A percentile compares a stretch with the other conserved stretches of the same genome.
Conservation (phyloP, 2,888 invertebrate genomes). For the Trichopria drosophilae region DNA sequence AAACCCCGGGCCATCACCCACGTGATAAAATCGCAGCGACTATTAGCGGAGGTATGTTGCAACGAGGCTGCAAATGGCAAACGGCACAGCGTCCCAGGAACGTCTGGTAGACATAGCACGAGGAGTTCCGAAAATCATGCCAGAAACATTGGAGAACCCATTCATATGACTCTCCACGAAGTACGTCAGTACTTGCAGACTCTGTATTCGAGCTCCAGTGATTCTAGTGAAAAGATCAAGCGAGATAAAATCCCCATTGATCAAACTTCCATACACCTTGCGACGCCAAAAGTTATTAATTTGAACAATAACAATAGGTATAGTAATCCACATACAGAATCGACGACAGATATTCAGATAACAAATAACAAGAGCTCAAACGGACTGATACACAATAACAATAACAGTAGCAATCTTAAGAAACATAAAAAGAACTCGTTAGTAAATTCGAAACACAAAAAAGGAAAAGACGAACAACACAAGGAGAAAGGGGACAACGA, state of each 20-base stretch:
- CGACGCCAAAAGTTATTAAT: slow-evolving; percentile 55
- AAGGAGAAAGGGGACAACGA: slow-evolving; percentile 56
- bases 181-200: slow-evolving; percentile 82
- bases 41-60: slow-evolving; percentile 53
- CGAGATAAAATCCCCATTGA: slow-evolving; percentile 47
- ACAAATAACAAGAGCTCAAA: slow-evolving; percentile 59
- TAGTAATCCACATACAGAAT: slow-evolving; percentile 57
- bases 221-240: slow-evolving; percentile 64
- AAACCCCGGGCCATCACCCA: slow-evolving; percentile 54
- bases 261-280: slow-evolving; percentile 47
- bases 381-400: slow-evolving; percentile 59
- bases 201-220: slow-evolving; percentile 76
- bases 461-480: slow-evolving; percentile 53
- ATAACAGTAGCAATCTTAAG: slow-evolving; percentile 64
- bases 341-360: slow-evolving; percentile 51
- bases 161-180: slow-evolving; percentile 83
- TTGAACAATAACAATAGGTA: slow-evolving; percentile 57
- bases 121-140: slow-evolving; percentile 59
- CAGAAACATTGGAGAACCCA: slow-evolving; percentile 70
- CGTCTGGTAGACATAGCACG: slow-evolving; percentile 58
- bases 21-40: slow-evolving; percentile 55
- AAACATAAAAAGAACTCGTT: slow-evolving; percentile 64
- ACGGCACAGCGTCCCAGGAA: slow-evolving; percentile 72
- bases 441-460: slow-evolving; percentile 65
- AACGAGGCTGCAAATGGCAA: slow-evolving; percentile 59